Evolutionary conservation across 2,113 vertebrate species (phyloP).

Genomic region (Emydura subglobosa): DNA sequence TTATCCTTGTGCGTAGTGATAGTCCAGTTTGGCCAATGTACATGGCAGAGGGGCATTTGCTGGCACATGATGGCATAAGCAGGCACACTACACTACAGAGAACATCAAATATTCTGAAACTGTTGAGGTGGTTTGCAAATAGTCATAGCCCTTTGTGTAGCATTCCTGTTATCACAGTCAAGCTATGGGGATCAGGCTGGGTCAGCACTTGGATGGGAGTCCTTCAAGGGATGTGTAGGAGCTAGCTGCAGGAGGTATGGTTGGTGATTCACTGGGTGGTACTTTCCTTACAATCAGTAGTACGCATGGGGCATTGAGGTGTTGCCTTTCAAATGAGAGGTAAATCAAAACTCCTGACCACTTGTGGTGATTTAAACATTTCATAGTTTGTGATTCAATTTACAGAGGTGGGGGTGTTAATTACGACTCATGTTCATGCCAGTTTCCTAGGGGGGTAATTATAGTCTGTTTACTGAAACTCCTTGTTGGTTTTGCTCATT

Average conservation of each 20-base stretch:
- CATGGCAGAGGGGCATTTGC: too few species aligned
- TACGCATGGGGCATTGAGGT: neutral
- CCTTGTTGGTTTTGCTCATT: neutral
- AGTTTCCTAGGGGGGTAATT: neutral
- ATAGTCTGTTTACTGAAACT: neutral
- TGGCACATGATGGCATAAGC: too few species aligned
- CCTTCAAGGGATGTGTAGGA: neutral
- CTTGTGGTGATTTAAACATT: neutral
- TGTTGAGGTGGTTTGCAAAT: neutral
- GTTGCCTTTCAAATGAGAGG: neutral
- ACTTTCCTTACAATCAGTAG: neutral
- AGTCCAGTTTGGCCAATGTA: too few species aligned
- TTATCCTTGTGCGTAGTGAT: too few species aligned
- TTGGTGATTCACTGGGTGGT: neutral
- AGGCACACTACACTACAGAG: neutral
- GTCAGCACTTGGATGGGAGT: neutral
- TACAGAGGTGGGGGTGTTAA: neutral
- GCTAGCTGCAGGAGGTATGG: neutral
- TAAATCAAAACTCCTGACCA: neutral
- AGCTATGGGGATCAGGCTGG: neutral
- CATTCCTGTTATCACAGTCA: neutral
- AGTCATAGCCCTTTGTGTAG: neutral
- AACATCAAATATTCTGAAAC: neutral
- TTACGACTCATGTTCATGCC: neutral
- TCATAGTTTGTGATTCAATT: neutral